Evolutionary conservation across 1,140 invertebrate genomes (phyloP), one percentile per base, ranked within the genome.

Genomic region (Drosophila triauraria): DNA sequence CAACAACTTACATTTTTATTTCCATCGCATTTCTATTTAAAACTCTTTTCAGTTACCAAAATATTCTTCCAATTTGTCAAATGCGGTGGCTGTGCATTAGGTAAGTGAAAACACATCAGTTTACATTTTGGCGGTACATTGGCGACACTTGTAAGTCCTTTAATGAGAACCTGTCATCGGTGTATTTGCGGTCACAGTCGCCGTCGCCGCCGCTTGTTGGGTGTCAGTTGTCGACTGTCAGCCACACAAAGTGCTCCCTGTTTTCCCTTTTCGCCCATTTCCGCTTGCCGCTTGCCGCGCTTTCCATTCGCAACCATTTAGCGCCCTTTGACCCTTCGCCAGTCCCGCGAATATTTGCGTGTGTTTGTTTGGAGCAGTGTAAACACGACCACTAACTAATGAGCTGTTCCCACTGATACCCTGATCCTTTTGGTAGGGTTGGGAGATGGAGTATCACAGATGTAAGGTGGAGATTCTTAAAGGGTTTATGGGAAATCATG

Each of bases 341-440:
- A 17, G 8, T 59, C 38, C 40, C 9, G 35, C 35, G 30, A 30
- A 38, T 57, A 20, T 25, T 43, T 48, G 44, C 25, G 17, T 68
- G 46, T 27, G 15, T 50, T n/a, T 48, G 42, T 71, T 20, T 40
- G 42, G 40, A 35, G 32, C 42, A 46, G 20, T 74, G 71, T 50
- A 74, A 75, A 63, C 71, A 75, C 42, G 48, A 38, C 71, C 58
- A 75, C 43, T 46, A 75, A 75, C 71, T 75, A 74, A 75, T 54
- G 70, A 50, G 48, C 46, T 51, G 46, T 42, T 57, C 15, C 20
- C 30, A 27, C 51, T 27, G 23, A n/a, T 38, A 54, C 30, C 32
- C 12, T 32, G 47, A 70, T 67, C n/a, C 25, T n/a, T n/a, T 38
- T n/a, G 20, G 1, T 8, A 5, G 46, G 23, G 38, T 5, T 35